Conservation (phyloP, 2,113 vertebrate genomes). For the Strix aluco region DNA sequence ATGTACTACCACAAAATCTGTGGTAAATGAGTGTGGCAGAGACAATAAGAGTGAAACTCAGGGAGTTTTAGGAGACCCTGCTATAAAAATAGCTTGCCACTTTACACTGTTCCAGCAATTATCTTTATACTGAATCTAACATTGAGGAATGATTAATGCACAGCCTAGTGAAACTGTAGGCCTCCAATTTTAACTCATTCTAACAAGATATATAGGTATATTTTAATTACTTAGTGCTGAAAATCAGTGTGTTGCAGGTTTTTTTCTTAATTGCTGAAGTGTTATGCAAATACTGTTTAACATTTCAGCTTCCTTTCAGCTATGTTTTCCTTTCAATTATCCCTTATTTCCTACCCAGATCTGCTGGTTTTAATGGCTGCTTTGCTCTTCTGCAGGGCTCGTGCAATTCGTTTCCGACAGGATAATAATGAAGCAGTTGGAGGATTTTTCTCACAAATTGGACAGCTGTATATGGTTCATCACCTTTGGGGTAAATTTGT, state of each 20-base stretch:
- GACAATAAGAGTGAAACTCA: background rate
- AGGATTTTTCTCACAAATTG: slow-evolving; percentile 98
- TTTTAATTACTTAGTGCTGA: background rate
- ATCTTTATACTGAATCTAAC: background rate
- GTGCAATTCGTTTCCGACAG: slow-evolving; percentile 93
- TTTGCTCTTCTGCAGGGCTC: slow-evolving; percentile 81
- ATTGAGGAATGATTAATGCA: background rate
- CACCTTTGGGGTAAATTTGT: slow-evolving; percentile 91
- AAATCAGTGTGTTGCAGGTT: background rate
- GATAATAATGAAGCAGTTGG: slow-evolving; percentile 89
- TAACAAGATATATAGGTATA: background rate
- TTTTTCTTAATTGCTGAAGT: background rate
- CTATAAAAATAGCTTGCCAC: background rate
- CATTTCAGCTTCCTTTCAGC: background rate
- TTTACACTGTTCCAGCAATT: background rate
- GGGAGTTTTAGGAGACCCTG: background rate
- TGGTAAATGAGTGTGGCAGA: background rate
- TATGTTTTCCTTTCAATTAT: background rate
- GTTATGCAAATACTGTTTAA: background rate
- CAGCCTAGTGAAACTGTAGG: background rate
- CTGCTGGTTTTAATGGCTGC: background rate
- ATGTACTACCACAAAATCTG: background rate
- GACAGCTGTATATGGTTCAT: slow-evolving; percentile 94
- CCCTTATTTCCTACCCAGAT: background rate
- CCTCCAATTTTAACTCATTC: background rate